A percentile compares a stretch with the other conserved stretches of the same genome.
Evolutionary conservation across 1,140 invertebrate species (phyloP).

Genomic region (Leptoteleia sp.): DNA sequence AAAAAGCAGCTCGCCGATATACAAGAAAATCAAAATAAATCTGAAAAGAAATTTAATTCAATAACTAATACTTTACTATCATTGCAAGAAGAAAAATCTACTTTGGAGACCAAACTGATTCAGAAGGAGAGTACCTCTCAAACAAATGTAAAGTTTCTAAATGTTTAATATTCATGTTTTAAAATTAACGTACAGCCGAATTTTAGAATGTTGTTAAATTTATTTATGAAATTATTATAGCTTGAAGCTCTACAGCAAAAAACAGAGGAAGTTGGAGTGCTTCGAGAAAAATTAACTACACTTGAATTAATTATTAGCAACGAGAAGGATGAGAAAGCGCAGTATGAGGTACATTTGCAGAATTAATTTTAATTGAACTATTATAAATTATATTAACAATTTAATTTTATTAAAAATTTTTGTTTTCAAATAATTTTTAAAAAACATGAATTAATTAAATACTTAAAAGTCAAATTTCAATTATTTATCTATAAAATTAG

Average conservation of each 20-base stretch:
- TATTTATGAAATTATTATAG: constrained; percentile 70
- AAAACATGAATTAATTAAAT: too few relatives aligned
- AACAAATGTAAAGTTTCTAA: constrained; percentile 80
- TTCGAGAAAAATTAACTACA: constrained; percentile 89
- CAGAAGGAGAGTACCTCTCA: constrained; percentile 87
- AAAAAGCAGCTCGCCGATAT: constrained; percentile 88
- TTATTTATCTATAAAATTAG: too few relatives aligned
- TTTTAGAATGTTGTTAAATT: not conserved
- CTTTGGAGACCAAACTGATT: constrained; percentile 85
- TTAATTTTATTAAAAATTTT: too few relatives aligned
- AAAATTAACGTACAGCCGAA: too few relatives aligned
- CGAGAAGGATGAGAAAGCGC: constrained; percentile 88
- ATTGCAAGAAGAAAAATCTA: constrained; percentile 89
- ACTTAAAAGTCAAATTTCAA: too few relatives aligned
- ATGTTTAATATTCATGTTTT: too few relatives aligned
- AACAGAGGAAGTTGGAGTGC: constrained; percentile 87
- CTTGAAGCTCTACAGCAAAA: constrained; percentile 89
- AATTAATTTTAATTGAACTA: too few relatives aligned
- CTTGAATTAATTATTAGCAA: constrained; percentile 87
- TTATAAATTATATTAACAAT: too few relatives aligned
- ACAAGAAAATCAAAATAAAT: constrained; percentile 85
- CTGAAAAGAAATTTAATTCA: constrained; percentile 85
- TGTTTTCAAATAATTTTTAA: too few relatives aligned
- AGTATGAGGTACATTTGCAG: constrained; percentile 87
- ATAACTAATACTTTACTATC: constrained; percentile 84